Evolutionary conservation across 2,113 vertebrate genomes (phyloP).

Genomic region (Ceyx cyanopectus): DNA sequence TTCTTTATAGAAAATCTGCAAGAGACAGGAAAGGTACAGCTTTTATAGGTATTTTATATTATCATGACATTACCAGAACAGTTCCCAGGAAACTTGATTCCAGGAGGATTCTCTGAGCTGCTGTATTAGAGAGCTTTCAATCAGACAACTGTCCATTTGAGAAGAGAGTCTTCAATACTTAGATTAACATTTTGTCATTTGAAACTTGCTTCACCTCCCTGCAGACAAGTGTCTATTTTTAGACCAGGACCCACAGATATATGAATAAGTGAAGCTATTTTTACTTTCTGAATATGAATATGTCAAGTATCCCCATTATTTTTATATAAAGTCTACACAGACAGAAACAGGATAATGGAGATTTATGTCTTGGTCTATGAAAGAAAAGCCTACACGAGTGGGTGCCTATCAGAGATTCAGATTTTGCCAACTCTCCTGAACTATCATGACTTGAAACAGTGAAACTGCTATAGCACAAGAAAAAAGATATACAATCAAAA

Average conservation of each 20-base stretch:
- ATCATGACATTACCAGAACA: not conserved
- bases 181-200: not conserved
- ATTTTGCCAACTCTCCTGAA: not conserved
- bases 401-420: not conserved
- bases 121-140: not conserved
- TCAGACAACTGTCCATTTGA: not conserved
- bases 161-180: not conserved
- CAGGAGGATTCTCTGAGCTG: not conserved
- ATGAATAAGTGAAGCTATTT: not conserved
- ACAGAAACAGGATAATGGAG: not conserved
- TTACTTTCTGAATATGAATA: not conserved
- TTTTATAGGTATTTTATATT: not conserved
- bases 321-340: not conserved
- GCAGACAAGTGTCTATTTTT: not conserved
- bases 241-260: not conserved
- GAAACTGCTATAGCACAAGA: not conserved
- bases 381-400: not conserved
- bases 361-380: not conserved
- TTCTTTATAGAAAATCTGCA: constrained; percentile 84
- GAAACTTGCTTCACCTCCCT: not conserved
- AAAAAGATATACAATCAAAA: not conserved
- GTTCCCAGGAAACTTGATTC: not conserved
- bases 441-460: not conserved
- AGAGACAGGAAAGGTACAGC: not conserved
- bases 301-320: not conserved